Base-by-base conservation (phyloP, 2,113 vertebrate species). In the Trogon melanurus region DNA sequence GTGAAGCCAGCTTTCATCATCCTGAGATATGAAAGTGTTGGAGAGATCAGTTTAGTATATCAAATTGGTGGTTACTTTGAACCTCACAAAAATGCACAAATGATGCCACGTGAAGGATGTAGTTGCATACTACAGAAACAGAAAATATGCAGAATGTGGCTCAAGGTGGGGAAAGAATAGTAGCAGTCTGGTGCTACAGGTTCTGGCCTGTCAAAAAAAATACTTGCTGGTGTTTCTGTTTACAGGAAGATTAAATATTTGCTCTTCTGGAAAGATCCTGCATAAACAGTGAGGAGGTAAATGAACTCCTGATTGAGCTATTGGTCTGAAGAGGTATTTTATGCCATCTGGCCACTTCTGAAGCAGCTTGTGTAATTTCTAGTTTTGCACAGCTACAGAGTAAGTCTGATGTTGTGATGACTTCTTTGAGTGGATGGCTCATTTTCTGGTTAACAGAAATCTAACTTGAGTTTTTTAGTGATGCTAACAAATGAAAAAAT, bases 21-120 rank as follows among this genome's bases (percentile, higher is more conserved):
- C 22, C 29, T 48, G 45, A 65, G 54, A 12, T 47, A 2, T 0
- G 3, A 12, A 62, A 27, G 16, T 50, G 53, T 11, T 1, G 2
- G 13, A 6, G 50, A 69, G 26, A 36, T 70, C 6, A 41, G 45
- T 17, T 84, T 53, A 48, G 21, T 58, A 3, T 27, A 25, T 51
- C 19, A 18, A 13, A 25, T 79, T 1, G 1, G 5, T 21, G 45
- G 11, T 62, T 89, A 47, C 70, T 44, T 69, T 81, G 62, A 72
- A 53, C 70, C 23, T 62, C 47, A 34, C 56, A 60, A 48, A 78
- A 38, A 17, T 34, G 5, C 7, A 5, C 5, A 22, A 5, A 15
- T 36, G 36, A 15, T 21, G 9, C 12, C 56, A 25, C 22, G 3
- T 8, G 16, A 71, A 71, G 27, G 53, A 16, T 34, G 22, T 30